Evolutionary conservation across 2,797 vertebrate species (phyloP).

Genomic region (Aulostomus chinensis): DNA sequence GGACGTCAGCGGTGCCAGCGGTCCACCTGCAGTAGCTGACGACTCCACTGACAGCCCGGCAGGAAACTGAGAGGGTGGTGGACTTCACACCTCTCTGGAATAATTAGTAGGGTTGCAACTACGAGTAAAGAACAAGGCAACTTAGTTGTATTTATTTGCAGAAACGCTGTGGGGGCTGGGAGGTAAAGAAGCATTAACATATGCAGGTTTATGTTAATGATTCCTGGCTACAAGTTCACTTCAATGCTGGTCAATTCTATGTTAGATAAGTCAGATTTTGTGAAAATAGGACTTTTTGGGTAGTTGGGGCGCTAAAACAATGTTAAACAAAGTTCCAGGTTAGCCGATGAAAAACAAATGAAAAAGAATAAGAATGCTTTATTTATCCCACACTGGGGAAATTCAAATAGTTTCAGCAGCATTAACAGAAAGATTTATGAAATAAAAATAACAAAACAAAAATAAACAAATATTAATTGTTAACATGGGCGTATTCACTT

Average conservation of each 20-base stretch:
- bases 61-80: constrained; percentile 22
- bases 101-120: constrained; percentile 31
- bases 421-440: no score
- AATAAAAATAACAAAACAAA: background rate
- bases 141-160: background rate
- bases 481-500: no score
- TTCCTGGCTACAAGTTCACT: background rate
- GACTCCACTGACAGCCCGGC: constrained; percentile 38
- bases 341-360: no score
- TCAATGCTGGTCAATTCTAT: no score
- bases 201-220: background rate
- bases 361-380: no score
- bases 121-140: constrained; percentile 19
- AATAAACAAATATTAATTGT: background rate
- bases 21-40: constrained; percentile 52
- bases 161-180: background rate
- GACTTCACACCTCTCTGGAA: constrained; percentile 48
- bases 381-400: no score
- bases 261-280: no score
- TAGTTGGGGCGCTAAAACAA: no score
- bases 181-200: constrained; percentile 1
- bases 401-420: no score
- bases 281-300: no score
- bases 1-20: constrained; percentile 19
- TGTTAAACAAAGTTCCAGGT: no score